Base-by-base conservation (phyloP, 2,113 vertebrate genomes). In the Anarhynchus alexandrinus region DNA sequence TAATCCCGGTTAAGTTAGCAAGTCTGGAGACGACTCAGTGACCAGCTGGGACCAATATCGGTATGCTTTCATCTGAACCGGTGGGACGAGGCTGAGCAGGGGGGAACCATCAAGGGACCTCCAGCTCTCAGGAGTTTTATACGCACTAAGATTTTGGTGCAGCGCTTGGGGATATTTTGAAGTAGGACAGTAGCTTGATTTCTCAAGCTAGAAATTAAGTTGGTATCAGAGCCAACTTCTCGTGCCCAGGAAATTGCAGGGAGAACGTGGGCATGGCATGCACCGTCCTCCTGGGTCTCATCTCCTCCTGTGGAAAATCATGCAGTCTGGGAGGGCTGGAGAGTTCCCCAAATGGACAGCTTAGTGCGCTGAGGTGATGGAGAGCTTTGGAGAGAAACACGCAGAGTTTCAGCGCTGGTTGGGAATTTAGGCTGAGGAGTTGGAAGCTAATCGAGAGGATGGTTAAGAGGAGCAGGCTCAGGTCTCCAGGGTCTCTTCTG, bases 251-350 rank as follows among this genome's bases (percentile, higher is more conserved):
- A 52, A 38, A 42, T 5, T 67, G 19, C 79, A 67, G 59, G 43
- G 26, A 65, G 30, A 69, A 57, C 0, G 0, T 3, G 57, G 72
- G 23, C 22, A 18, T 38, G 62, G 19, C 30, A 45, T 0, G 1
- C 14, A 34, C 18, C 3, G 1, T 57, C 69, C 57, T 66, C 20
- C 34, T 42, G 67, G n/a, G 19, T 55, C n/a, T 80, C 40, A 8
- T 43, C 27, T 82, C 69, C 30, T 59, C 16, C 61, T 27, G 9
- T 1, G 23, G 85, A 54, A 64, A 77, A 66, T 6, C 36, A 30
- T 5, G 27, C 6, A 22, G 6, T 3, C 13, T 25, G 3, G 12
- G n/a, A 82, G 54, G n/a, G 49, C 11, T 74, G 55, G n/a, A 16
- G 55, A 79, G 51, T 29, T 61, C 45, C 45, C 29, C 22, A 49